Evolutionary conservation across 2,113 vertebrate genomes (phyloP).

Genomic region (Notechis scutatus): DNA sequence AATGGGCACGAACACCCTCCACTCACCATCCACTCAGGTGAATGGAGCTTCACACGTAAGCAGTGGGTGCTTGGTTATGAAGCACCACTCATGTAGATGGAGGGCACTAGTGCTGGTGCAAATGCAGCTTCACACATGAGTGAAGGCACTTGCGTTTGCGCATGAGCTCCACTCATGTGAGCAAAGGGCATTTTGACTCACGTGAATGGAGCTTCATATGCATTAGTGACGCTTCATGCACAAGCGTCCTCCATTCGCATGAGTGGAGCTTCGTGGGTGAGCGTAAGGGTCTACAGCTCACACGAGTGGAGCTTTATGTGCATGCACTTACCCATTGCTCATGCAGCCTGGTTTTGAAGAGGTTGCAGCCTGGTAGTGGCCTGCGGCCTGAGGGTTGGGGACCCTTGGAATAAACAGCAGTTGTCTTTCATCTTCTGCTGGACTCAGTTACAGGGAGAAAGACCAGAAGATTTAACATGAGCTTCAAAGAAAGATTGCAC

Average conservation of each 20-base stretch:
- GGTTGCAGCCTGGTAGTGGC: background rate
- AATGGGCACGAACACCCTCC: too few species aligned
- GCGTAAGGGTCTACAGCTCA: background rate
- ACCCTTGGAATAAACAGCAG: background rate
- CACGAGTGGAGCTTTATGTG: background rate
- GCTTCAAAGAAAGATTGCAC: background rate
- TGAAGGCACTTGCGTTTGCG: too few species aligned
- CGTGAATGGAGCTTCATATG: background rate
- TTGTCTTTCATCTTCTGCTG: background rate
- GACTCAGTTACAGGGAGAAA: background rate
- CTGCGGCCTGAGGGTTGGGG: background rate
- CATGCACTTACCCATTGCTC: background rate
- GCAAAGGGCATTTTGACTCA: background rate
- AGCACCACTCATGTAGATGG: too few species aligned
- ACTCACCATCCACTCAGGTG: background rate
- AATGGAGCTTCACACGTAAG: background rate
- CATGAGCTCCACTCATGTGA: too few species aligned
- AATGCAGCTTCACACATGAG: too few species aligned
- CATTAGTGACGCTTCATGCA: background rate
- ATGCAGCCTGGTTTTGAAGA: rapidly evolving
- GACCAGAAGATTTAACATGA: background rate
- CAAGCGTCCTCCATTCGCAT: background rate
- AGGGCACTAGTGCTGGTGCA: too few species aligned
- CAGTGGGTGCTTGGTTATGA: too few species aligned
- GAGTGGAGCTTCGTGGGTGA: background rate